Conservation (phyloP, 2,888 invertebrate species). For the Chrysomela aeneicollis region DNA sequence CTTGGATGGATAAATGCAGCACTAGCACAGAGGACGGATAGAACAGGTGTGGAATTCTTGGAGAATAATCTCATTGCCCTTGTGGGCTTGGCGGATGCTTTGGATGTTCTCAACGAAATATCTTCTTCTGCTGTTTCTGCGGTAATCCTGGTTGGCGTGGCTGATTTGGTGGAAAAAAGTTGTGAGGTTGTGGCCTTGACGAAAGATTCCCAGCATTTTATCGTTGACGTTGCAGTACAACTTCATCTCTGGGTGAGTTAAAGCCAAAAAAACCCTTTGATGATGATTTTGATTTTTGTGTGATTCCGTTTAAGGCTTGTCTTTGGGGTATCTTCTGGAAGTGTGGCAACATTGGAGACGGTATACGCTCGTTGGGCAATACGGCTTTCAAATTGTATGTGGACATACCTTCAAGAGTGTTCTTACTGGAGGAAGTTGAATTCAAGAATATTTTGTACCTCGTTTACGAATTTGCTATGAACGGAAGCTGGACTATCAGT, state of each 20-base stretch:
- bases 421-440: conserved; percentile 32
- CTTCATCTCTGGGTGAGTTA: conserved; percentile 7
- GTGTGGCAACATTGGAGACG: conserved; percentile 7
- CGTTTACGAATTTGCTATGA: conserved; percentile 22
- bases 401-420: conserved; percentile 34
- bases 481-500: conserved; percentile 20
- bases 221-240: background rate
- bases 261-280: too few relatives aligned
- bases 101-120: conserved; percentile 24
- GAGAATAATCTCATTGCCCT: conserved; percentile 5
- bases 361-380: conserved; percentile 17
- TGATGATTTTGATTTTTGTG: background rate
- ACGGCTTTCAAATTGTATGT: conserved; percentile 27
- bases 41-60: conserved; percentile 11
- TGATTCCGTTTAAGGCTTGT: conserved; percentile 13
- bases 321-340: conserved; percentile 15
- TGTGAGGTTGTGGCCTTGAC: background rate
- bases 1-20: conserved; percentile 30
- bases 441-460: conserved; percentile 26
- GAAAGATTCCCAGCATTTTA: background rate
- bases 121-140: conserved; percentile 17
- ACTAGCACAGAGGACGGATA: conserved; percentile 21
- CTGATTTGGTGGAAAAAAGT: conserved; percentile 10
- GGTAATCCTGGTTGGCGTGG: conserved; percentile 6
- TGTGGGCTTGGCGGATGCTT: conserved; percentile 3